Conservation (phyloP, 2,797 vertebrate species). For the Phrynocephalus forsythii region DNA sequence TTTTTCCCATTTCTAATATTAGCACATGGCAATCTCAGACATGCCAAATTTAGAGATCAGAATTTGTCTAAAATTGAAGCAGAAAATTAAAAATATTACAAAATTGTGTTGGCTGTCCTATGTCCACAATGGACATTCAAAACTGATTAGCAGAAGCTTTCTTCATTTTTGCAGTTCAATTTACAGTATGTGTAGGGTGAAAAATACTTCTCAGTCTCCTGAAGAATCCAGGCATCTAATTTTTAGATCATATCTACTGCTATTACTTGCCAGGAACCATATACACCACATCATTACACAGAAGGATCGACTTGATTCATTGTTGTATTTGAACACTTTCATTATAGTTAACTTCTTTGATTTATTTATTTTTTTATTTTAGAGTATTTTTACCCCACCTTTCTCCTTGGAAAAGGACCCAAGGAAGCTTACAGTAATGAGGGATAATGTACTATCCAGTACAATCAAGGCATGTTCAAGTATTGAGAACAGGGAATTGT, state of each 20-base stretch:
- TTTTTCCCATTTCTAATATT: no score
- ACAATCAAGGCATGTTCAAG: no score
- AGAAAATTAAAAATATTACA: not conserved
- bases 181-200: not conserved
- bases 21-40: no score
- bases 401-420: no score
- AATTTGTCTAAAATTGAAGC: not conserved
- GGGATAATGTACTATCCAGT: no score
- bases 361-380: not conserved
- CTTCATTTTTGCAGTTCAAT: not conserved
- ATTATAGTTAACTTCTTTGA: not conserved
- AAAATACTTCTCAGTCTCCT: not conserved
- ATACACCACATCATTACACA: not conserved
- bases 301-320: not conserved
- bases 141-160: no score
- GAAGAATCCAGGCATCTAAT: not conserved
- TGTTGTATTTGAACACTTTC: no score
- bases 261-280: not conserved
- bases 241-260: not conserved
- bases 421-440: no score
- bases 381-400: no score
- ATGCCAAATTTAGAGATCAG: not conserved
- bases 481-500: no score
- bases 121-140: no score
- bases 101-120: no score